phyloP scores from a whole-genome alignment of 2,113 vertebrate species.

The Saccopteryx leptura region DNA sequence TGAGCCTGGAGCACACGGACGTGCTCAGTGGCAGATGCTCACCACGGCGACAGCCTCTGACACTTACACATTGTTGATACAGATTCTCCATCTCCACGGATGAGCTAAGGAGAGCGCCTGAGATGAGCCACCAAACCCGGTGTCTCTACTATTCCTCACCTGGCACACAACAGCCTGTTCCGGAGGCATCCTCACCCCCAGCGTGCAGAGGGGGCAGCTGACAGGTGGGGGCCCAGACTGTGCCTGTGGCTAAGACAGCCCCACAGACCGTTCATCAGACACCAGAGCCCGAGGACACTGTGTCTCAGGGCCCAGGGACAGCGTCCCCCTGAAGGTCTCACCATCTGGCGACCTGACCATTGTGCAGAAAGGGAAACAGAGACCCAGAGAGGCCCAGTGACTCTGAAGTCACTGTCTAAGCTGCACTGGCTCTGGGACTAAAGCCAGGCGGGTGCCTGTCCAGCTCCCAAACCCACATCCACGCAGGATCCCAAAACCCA shows the following conservation, averaged over 20 bases:
- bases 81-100: accelerated
- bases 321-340: background rate
- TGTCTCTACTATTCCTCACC: background rate
- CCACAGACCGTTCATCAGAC: background rate
- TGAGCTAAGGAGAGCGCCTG: accelerated
- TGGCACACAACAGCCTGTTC: no score
- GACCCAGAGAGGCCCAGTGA: background rate
- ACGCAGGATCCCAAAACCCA: background rate
- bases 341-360: background rate
- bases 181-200: accelerated
- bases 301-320: accelerated
- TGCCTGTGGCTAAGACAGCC: background rate
- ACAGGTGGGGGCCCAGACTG: background rate
- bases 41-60: accelerated
- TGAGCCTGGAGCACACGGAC: no score
- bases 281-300: accelerated
- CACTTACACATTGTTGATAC: accelerated
- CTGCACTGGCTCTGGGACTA: background rate
- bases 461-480: accelerated
- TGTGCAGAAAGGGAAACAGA: background rate
- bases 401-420: background rate
- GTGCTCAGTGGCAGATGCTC: accelerated
- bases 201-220: background rate
- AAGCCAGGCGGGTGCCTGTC: background rate
- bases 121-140: background rate